phyloP scores from a whole-genome alignment of 2,797 vertebrate genomes.

The Bradypus variegatus region DNA sequence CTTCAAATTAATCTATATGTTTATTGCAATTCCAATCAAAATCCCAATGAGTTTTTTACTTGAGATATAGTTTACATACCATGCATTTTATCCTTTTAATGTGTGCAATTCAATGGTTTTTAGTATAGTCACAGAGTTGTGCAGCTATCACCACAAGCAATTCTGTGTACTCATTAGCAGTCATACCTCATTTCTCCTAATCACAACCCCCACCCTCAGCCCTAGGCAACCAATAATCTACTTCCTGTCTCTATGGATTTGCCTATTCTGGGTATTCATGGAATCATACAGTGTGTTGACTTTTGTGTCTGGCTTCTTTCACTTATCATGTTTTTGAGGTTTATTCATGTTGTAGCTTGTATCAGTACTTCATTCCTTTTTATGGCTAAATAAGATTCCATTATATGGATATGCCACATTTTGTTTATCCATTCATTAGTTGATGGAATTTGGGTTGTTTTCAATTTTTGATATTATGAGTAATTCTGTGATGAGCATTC shows the following conservation, averaged over 20 bases:
- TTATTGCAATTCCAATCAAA: constrained; percentile 18
- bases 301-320: constrained; percentile 2
- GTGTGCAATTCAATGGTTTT: background rate
- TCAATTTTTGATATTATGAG: background rate
- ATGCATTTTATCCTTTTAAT: background rate
- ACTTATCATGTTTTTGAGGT: constrained; percentile 16
- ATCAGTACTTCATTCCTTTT: constrained; percentile 1
- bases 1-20: constrained; percentile 10
- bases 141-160: background rate
- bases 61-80: constrained; percentile 19
- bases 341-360: constrained; percentile 11
- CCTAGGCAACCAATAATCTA: background rate
- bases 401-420: background rate
- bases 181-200: background rate
- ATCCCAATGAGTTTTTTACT: background rate
- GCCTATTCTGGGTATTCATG: constrained; percentile 1
- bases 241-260: constrained; percentile 9
- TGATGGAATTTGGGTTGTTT: constrained; percentile 18
- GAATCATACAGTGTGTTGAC: background rate
- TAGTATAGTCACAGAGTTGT: background rate
- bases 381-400: background rate
- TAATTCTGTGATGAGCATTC: background rate
- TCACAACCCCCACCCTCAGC: background rate
- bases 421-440: constrained; percentile 25
- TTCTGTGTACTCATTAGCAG: constrained; percentile 12